These are phyloP conservation scores for Channallabes apus DNA, from an alignment of 2,797 vertebrate genomes.

Conservation along the genomic window DNA sequence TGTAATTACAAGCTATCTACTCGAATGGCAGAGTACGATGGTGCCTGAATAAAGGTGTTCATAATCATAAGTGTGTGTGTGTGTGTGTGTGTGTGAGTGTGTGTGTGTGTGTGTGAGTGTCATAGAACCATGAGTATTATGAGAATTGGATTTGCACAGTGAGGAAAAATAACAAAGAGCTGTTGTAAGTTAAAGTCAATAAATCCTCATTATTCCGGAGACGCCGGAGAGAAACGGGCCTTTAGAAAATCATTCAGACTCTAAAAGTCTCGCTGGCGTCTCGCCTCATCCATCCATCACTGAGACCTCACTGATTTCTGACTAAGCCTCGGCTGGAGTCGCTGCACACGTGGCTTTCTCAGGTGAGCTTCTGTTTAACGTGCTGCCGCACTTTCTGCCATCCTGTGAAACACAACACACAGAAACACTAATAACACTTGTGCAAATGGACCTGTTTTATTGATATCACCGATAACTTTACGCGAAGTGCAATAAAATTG, in stretches of 20 bases:
- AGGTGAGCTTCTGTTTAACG: background rate
- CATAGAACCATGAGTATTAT: background rate
- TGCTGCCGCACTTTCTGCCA: background rate
- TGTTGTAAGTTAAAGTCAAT: constrained; percentile 13
- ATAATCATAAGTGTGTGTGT: background rate
- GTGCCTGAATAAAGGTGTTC: background rate
- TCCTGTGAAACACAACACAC: background rate
- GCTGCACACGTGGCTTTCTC: background rate
- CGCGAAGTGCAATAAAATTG: background rate
- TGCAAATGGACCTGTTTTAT: background rate
- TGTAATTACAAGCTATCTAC: background rate
- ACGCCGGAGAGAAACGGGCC: constrained; percentile 16
- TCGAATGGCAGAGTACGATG: background rate
- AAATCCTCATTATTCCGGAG: constrained; percentile 46
- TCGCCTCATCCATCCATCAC: constrained; percentile 42
- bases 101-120: no score
- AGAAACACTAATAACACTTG: background rate
- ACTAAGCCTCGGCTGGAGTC: background rate
- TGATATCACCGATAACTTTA: background rate
- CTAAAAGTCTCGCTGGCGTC: constrained; percentile 17
- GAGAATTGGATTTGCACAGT: background rate
- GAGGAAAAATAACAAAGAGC: background rate
- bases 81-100: no score
- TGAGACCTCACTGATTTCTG: background rate
- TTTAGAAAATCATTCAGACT: constrained; percentile 41